A percentile compares a stretch with the other conserved stretches of the same genome.
These are phyloP conservation scores for Neodiprion pinetum DNA, from an alignment of 1,140 invertebrate species.

Conservation along the genomic window DNA sequence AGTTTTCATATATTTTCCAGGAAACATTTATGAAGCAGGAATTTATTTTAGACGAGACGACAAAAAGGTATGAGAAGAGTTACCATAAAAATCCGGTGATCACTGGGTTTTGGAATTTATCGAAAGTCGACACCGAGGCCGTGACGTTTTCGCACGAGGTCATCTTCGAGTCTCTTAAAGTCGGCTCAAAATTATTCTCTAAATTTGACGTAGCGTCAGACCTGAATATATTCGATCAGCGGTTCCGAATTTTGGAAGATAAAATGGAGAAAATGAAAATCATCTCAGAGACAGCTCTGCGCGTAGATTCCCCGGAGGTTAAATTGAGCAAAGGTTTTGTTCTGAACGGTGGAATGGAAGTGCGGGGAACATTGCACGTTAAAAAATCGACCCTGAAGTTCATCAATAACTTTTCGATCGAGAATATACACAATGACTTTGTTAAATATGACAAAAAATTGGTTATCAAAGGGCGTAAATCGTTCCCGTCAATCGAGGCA, in stretches of 20 bases:
- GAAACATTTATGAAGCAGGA: conserved; percentile 38
- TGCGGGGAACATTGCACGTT: conserved; percentile 36
- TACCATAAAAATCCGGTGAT: conserved; percentile 26
- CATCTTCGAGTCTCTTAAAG: conserved; percentile 21
- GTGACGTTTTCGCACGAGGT: conserved; percentile 24
- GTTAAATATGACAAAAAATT: background rate
- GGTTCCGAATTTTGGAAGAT: conserved; percentile 17
- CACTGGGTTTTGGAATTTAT: conserved; percentile 32
- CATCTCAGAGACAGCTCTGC: conserved; percentile 23
- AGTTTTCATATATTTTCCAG: conserved; percentile 22
- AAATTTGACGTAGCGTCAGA: conserved; percentile 22
- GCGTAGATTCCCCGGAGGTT: conserved; percentile 1
- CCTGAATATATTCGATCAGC: conserved; percentile 19
- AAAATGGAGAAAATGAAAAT: conserved; percentile 24
- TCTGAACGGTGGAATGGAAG: conserved; percentile 13
- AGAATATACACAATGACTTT: conserved; percentile 26
- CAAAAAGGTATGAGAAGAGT: conserved; percentile 23
- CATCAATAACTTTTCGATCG: conserved; percentile 33
- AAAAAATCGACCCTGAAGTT: conserved; percentile 33
- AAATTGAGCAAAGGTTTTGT: conserved; percentile 12
- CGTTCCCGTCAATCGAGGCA: conserved; percentile 38
- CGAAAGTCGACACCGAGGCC: conserved; percentile 21
- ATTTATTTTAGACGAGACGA: conserved; percentile 31
- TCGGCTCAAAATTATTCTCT: conserved; percentile 23
- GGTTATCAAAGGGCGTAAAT: conserved; percentile 34